Conservation (phyloP, 2,888 invertebrate genomes). For the Hermaeophaga mercurialis region DNA sequence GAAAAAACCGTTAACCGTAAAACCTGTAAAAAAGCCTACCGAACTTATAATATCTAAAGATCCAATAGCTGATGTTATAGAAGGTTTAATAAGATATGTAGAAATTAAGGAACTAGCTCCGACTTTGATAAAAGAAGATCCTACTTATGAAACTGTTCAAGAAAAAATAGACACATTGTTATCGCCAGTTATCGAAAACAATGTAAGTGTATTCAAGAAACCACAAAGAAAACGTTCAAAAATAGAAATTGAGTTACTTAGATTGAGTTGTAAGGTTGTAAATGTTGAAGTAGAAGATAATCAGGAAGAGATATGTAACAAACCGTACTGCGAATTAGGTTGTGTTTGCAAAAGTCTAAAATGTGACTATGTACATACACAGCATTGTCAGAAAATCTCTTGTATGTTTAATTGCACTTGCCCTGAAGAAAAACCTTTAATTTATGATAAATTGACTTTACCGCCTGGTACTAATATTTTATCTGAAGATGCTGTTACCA, state of each 20-base stretch:
- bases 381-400: conserved; percentile 67
- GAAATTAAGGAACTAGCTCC: conserved; percentile 66
- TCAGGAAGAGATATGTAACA: conserved; percentile 57
- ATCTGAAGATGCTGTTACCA: conserved; percentile 49
- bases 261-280: conserved; percentile 71
- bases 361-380: conserved; percentile 52
- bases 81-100: conserved; percentile 64
- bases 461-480: conserved; percentile 49
- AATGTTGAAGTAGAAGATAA: conserved; percentile 55
- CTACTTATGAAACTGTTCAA: conserved; percentile 38
- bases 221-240: conserved; percentile 35
- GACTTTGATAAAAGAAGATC: conserved; percentile 58
- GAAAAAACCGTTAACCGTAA: conserved; percentile 16
- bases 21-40: not conserved
- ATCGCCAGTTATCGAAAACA: conserved; percentile 22
- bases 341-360: conserved; percentile 69
- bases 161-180: conserved; percentile 37
- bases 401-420: conserved; percentile 68
- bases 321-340: conserved; percentile 66
- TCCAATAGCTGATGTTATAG: conserved; percentile 53
- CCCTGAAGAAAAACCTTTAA: conserved; percentile 37
- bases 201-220: conserved; percentile 30
- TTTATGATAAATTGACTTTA: conserved; percentile 42
- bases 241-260: conserved; percentile 60
- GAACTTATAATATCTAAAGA: conserved; percentile 11